Conservation (phyloP, 2,888 invertebrate genomes). For the Agriopis leucophaearia region DNA sequence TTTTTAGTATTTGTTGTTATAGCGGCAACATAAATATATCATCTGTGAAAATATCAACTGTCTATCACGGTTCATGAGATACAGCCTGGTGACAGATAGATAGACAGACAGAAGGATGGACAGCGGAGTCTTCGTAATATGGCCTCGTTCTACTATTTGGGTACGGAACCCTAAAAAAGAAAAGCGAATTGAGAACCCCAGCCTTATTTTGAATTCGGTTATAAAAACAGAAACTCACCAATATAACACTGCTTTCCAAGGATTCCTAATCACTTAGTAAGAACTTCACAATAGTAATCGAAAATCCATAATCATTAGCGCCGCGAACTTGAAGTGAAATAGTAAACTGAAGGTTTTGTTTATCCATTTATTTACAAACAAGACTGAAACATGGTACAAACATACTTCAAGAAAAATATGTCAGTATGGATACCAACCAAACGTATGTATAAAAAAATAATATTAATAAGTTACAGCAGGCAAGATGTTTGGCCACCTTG, state of each 20-base stretch:
- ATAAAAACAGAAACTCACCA: neutral
- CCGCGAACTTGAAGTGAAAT: constrained; percentile 17
- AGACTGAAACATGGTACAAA: constrained; percentile 53
- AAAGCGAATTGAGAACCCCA: too few species aligned
- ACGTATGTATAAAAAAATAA: constrained; percentile 60
- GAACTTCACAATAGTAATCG: constrained; percentile 15
- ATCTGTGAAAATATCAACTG: too few species aligned
- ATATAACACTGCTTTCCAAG: constrained; percentile 4
- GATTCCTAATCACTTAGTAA: constrained; percentile 30
- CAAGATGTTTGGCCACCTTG: too few species aligned
- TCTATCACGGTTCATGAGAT: too few species aligned
- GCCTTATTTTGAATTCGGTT: neutral
- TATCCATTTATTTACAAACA: constrained; percentile 9
- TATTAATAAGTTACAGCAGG: too few species aligned
- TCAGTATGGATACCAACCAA: constrained; percentile 65
- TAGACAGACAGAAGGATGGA: too few species aligned
- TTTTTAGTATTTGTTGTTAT: too few species aligned
- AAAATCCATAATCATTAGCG: constrained; percentile 35
- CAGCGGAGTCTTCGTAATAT: too few species aligned
- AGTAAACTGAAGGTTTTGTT: constrained; percentile 22
- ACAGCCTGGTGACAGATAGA: too few species aligned
- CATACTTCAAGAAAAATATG: constrained; percentile 50
- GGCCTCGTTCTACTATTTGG: too few species aligned
- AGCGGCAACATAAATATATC: too few species aligned
- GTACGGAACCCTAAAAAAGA: too few species aligned